Evolutionary conservation across 2,888 invertebrate genomes (phyloP).

Genomic region (Operophtera brumata): DNA sequence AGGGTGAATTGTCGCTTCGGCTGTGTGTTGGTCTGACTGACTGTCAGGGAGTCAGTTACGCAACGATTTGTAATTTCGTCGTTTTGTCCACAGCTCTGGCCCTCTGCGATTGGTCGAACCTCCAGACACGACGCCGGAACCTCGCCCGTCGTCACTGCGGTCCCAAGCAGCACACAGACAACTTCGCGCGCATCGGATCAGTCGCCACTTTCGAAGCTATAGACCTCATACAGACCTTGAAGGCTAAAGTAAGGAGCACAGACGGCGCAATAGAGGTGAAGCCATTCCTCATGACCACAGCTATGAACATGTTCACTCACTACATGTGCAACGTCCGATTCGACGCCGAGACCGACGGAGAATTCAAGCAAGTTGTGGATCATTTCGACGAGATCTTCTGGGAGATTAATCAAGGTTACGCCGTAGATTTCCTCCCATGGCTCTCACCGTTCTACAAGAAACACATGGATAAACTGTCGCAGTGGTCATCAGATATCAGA

Average conservation of each 20-base stretch:
- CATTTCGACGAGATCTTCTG: conserved; percentile 93
- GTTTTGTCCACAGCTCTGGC: conserved; percentile 86
- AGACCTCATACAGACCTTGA: conserved; percentile 81
- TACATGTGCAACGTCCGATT: conserved; percentile 93
- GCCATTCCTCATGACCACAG: conserved; percentile 85
- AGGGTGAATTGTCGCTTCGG: too few relatives aligned
- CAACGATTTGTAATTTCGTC: background rate
- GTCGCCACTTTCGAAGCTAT: conserved; percentile 84
- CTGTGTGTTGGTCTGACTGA: too few relatives aligned
- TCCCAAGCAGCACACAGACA: conserved; percentile 86
- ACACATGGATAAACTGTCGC: conserved; percentile 84
- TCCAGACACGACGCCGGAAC: conserved; percentile 89
- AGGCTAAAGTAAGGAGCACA: conserved; percentile 59
- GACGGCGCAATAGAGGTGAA: conserved; percentile 82
- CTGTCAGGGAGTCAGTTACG: too few relatives aligned
- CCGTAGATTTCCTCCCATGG: conserved; percentile 93
- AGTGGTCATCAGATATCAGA: conserved; percentile 86
- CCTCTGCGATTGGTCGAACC: conserved; percentile 92
- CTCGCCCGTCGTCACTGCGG: conserved; percentile 90
- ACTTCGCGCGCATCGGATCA: conserved; percentile 86
- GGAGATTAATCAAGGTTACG: conserved; percentile 95
- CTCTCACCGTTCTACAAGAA: conserved; percentile 85
- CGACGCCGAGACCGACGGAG: conserved; percentile 82
- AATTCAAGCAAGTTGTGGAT: conserved; percentile 84
- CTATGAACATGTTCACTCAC: conserved; percentile 91